A percentile compares a stretch with the other conserved stretches of the same genome.
Evolutionary conservation across 2,113 vertebrate genomes (phyloP).

Genomic region (Malurus melanocephalus): DNA sequence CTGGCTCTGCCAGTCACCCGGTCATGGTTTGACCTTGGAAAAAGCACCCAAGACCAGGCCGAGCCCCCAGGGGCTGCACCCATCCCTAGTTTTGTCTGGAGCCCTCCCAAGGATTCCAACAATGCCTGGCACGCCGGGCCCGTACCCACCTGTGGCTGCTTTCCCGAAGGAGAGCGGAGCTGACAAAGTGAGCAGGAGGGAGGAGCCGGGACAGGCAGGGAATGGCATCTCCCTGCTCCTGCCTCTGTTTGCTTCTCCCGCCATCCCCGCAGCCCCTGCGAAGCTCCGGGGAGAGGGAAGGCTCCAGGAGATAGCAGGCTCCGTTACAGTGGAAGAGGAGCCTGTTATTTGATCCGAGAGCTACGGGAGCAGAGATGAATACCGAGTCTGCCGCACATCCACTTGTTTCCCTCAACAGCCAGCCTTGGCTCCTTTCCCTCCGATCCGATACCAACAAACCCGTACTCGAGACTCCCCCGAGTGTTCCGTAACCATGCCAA

Average conservation of each 20-base stretch:
- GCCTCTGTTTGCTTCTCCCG: not conserved
- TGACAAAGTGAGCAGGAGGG: fast-evolving
- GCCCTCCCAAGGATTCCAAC: not conserved
- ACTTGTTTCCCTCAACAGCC: constrained; percentile 55
- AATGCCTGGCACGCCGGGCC: fast-evolving
- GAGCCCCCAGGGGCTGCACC: not conserved
- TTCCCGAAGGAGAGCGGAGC: fast-evolving
- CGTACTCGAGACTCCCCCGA: constrained; percentile 64
- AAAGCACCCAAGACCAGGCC: not conserved
- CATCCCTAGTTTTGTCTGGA: not conserved
- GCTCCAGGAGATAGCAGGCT: constrained; percentile 28
- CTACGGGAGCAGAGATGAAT: constrained; percentile 33
- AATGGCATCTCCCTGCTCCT: not conserved
- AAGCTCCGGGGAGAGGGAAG: not conserved
- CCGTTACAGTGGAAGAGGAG: not conserved
- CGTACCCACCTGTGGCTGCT: fast-evolving
- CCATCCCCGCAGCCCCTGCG: not conserved
- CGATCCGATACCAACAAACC: constrained; percentile 57
- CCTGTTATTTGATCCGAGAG: constrained; percentile 31
- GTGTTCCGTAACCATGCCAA: constrained; percentile 67
- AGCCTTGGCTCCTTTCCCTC: constrained; percentile 70
- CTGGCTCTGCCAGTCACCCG: not conserved
- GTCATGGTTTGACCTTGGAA: not conserved
- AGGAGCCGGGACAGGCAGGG: not conserved
- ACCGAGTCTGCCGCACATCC: constrained; percentile 31